Conservation (phyloP, 64 coral and sea anemone species). For the Anthopleura sola region DNA sequence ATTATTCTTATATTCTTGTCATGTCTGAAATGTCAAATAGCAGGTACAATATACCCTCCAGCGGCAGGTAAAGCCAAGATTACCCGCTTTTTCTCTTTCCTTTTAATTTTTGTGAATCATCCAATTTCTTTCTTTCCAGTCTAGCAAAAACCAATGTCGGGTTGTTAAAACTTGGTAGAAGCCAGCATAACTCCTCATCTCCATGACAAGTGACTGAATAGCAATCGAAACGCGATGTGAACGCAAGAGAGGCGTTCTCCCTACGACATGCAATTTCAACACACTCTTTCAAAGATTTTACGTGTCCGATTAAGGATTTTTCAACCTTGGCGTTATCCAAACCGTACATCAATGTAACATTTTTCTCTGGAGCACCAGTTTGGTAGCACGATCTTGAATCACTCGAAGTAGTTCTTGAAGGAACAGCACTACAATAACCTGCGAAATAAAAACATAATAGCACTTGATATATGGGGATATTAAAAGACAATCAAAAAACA, state of each 20-base stretch:
- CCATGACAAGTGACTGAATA: conserved; percentile 3
- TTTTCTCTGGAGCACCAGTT: conserved; percentile 12
- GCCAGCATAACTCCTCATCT: conserved; percentile 21
- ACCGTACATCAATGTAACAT: conserved; percentile 25
- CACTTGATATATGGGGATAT: no score
- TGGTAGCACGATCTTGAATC: neutral
- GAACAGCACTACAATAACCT: neutral
- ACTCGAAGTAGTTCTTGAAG: neutral
- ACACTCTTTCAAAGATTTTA: neutral
- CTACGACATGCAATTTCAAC: conserved; percentile 22
- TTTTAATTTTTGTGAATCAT: neutral
- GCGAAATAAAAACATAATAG: neutral
- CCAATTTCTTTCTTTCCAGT: conserved; percentile 7
- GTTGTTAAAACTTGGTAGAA: conserved; percentile 29
- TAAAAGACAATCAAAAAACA: no score
- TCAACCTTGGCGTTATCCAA: conserved; percentile 11
- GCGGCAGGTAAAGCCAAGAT: neutral
- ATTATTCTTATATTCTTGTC: no score
- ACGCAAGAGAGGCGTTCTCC: conserved; percentile 17
- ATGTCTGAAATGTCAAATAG: no score
- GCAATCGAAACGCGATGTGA: conserved; percentile 11
- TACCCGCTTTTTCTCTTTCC: neutral
- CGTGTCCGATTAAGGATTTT: neutral
- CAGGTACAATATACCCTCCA: no score
- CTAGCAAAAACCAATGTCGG: conserved; percentile 20